These are phyloP conservation scores for Coenonympha arcania DNA, from an alignment of 2,888 invertebrate species.

Conservation along the genomic window DNA sequence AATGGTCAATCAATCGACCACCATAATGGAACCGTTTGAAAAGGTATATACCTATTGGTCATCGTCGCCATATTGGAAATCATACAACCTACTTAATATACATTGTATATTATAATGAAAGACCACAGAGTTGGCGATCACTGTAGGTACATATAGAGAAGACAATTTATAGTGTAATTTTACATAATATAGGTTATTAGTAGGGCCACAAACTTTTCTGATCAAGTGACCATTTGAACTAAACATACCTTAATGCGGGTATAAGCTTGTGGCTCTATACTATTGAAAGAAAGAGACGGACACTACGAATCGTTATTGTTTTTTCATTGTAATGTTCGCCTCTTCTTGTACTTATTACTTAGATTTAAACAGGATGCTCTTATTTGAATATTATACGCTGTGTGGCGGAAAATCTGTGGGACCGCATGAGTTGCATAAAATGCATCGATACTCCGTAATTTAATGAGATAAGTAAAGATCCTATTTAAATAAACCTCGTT, in stretches of 20 bases:
- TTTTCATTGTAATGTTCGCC: background rate
- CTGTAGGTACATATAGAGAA: background rate
- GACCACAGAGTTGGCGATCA: background rate
- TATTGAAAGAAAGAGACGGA: slow-evolving; percentile 6
- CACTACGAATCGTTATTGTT: background rate
- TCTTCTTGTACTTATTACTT: background rate
- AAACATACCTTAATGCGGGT: too few relatives aligned
- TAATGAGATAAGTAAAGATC: too few relatives aligned
- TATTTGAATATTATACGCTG: too few relatives aligned
- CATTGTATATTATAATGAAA: background rate
- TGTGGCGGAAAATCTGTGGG: too few relatives aligned
- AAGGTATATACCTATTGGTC: slow-evolving; percentile 44
- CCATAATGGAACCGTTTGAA: slow-evolving; percentile 33
- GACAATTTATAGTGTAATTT: background rate
- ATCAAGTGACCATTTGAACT: too few relatives aligned
- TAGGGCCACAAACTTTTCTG: too few relatives aligned
- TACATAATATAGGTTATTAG: too few relatives aligned
- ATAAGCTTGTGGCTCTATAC: too few relatives aligned
- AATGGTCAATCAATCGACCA: slow-evolving; percentile 50
- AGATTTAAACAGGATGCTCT: background rate
- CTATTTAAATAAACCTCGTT: too few relatives aligned
- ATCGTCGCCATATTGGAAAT: slow-evolving; percentile 36
- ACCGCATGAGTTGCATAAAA: too few relatives aligned
- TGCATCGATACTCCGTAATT: too few relatives aligned
- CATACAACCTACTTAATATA: background rate